Base-by-base conservation (phyloP, 2,888 invertebrate genomes). In the Drosophila monieri region DNA sequence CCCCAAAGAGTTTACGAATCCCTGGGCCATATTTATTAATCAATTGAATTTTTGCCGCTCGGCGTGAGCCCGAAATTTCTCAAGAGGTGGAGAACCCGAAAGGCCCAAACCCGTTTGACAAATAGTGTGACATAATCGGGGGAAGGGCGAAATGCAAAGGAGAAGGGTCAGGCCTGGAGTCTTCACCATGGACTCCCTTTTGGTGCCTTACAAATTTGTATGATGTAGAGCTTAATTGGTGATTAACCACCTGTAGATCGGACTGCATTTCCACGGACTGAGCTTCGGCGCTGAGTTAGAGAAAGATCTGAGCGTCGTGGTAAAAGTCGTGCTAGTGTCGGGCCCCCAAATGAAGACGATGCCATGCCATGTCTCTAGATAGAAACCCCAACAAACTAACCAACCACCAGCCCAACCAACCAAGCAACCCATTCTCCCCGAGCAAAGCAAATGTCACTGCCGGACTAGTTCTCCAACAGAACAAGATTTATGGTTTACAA, bases 221-320 rank as follows among this genome's bases (percentile, higher is more conserved):
- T 85, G 83, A 88, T 90, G 90, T 90, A 85, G 84, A 75, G 88
- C 88, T 90, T 90, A 90, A 90, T 90, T 90, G 90, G 89, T 88
- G 90, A 90, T 90, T 90, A 90, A 89, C 89, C 89, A 89, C 90
- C 90, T 90, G 88, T 84, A 88, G 88, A 76, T 80, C 59, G 78
- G 76, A 72, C 72, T 77, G 77, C 72, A 79, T 80, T 69, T 65
- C 35, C 65, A 55, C 32, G 55, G 21, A 44, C 44, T 55, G n/a
- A 23, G 41, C 32, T 35, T 27, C 27, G 27, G 9, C n/a, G 9
- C 9, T 9, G 27, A 27, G 27, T 27, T 25, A 6, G 14, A 47
- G 47, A 43, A 41, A 56, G 48, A 49, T 9, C 37, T 9, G n/a
- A 47, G 25, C 43, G 55, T 27, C 27, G 27, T 27, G 47, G 52